Base-by-base conservation (phyloP, 2,888 invertebrate genomes). In the Xanthia togata region DNA sequence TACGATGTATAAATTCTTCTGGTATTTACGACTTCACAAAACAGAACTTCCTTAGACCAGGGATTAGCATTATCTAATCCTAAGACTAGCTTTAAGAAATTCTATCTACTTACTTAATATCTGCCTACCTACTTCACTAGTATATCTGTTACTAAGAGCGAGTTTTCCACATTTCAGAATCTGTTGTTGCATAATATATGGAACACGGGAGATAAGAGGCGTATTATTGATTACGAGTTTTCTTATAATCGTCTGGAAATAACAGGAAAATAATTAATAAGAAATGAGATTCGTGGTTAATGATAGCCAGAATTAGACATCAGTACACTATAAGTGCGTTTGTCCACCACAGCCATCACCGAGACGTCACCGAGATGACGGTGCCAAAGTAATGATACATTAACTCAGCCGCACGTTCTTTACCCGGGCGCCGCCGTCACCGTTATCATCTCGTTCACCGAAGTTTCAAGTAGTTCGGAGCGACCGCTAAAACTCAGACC, bases 11-110 rank as follows among this genome's bases (percentile, higher is more conserved):
- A 20, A 31, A 79, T 31, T 41, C n/a, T 23, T 73, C 20, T 26
- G 26, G 60, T 62, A 80, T 81, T 73, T 70, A 70, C 35, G 67
- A 55, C 14, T 38, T 26, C 55, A 57, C 44, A 60, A 50, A 83
- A 73, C 23, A 67, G 57, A 47, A 80, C 70, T 70, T 70, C 67
- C 81, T 80, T 31, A 70, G n/a, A 44, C 35, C 59, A 47, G 44
- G 41, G 59, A 80, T 81, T 74, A 74, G 26, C 35, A 63, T 60
- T 71, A 71, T 71, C 55, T 81, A 69, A 80, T 59, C 70, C 70
- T 47, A 70, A 78, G 20, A 35, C 53, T 60, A 65, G 69, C 59
- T 31, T 68, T 73, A 70, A 73, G 47, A 47, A 65, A 38, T 70
- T 65, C 35, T 31, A 67, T 69, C 26, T 75, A 63, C 41, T 70